Base-by-base conservation (phyloP, 2,797 vertebrate genomes). In the Chrysocyon brachyurus region DNA sequence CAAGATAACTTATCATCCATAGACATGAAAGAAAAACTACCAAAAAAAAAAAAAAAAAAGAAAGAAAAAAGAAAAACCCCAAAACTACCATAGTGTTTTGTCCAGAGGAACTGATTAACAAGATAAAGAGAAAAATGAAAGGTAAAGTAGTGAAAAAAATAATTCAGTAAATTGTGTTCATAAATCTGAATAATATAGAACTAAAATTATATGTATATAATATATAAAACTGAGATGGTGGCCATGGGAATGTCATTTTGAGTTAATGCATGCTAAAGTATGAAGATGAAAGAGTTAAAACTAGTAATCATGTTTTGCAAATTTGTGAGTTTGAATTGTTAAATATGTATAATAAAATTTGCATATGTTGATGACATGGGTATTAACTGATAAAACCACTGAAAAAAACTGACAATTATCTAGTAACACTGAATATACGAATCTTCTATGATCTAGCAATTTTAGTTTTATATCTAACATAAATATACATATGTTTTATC, bases 21-120 rank as follows among this genome's bases (percentile, higher is more conserved):
- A 92, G 54, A 70, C 64, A 33, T 90, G 40, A 82, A n/a, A 91
- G 46, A 75, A 93, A 95, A 82, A 68, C 79, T 86, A n/a, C 33
- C 17, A 36, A 46, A 96, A 36, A 21, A 1, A 57, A 36, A 21
- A 1, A 57, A 59, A 24, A 57, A 6, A 57, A 59, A 59, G 2
- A 24, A 59, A 59, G 22, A 61, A 61, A 61, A 6, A 59, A 61
- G 21, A 17, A 57, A 57, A 57, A 19, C 56, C 24, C 61, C 12
- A 70, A 93, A 83, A 63, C 75, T 86, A 33, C 26, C 12, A 31
- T 33, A 95, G 12, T 33, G 1, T 3, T 95, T 89, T 70, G 31
- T 59, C n/a, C 12, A 83, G 68, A 87, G 14, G 75, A 94, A 72
- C 19, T 77, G 21, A 82, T 77, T 10, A 72, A 77, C 33, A 92